Evolutionary conservation across 2,888 invertebrate genomes (phyloP), one percentile per base, ranked within the genome.

Genomic region (Nipponacmea schrenckii): DNA sequence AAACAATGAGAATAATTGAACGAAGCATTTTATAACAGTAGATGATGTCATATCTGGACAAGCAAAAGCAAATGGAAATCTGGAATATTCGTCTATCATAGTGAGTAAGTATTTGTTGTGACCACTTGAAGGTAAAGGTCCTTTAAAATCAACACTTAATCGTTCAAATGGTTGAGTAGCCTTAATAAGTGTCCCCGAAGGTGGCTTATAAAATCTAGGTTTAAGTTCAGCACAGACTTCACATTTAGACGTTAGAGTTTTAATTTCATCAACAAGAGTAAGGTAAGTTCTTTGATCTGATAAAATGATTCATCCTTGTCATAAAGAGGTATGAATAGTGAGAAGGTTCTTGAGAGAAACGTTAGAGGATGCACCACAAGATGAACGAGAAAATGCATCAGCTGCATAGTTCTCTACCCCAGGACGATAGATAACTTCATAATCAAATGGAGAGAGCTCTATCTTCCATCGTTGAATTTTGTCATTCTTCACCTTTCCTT

Each of bases 21-120:
- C n/a, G n/a, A n/a, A n/a, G n/a, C n/a, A n/a, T n/a, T n/a, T n/a
- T n/a, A n/a, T n/a, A n/a, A n/a, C n/a, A n/a, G n/a, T n/a, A n/a
- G n/a, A n/a, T n/a, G n/a, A n/a, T n/a, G n/a, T n/a, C n/a, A n/a
- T n/a, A n/a, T n/a, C n/a, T n/a, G n/a, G n/a, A n/a, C n/a, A n/a
- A n/a, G n/a, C n/a, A 20, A 77, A 72, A 5, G 77, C 77, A 73
- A 81, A 81, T 4, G 79, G 75, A 68, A 76, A 79, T 64, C 76
- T 64, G 0, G 79, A 78, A 46, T 64, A 81, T 56, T 80, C 80
- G 66, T 81, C 80, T 8, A 80, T 68, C n/a, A 80, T 67, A 12
- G 71, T 74, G 12, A 79, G 71, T 14, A 79, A 26, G 31, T 75
- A 80, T 17, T 56, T 74, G 62, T 80, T 77, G 24, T 48, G 67